These are phyloP conservation scores for Apteryx mantelli DNA, from an alignment of 2,113 vertebrate species.

Conservation along the genomic window DNA sequence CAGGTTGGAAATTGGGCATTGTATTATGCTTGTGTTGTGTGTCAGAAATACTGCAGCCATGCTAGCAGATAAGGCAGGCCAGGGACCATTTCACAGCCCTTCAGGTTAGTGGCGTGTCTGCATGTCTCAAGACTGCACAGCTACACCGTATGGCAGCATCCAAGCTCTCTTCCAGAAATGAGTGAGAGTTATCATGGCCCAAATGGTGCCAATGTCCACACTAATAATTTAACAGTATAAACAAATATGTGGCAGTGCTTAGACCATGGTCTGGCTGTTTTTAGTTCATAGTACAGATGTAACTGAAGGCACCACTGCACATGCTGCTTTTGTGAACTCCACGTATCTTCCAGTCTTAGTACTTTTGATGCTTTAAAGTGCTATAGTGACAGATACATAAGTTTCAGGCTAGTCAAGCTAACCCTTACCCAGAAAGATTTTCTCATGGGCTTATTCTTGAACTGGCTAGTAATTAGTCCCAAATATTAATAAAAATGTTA, in stretches of 20 bases:
- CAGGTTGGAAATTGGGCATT: background rate
- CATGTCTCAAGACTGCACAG: background rate
- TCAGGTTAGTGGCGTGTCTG: background rate
- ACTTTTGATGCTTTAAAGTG: background rate
- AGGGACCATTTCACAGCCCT: background rate
- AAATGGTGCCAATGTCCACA: too few species aligned
- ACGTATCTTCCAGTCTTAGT: background rate
- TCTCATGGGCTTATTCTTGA: background rate
- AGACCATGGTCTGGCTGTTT: background rate
- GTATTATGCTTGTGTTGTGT: background rate
- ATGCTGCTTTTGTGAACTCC: background rate
- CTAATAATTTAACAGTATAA: background rate
- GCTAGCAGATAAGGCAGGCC: background rate
- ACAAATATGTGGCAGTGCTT: background rate
- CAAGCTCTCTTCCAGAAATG: background rate
- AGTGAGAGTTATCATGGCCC: background rate
- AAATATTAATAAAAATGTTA: background rate
- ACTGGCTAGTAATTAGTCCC: background rate
- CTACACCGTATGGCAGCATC: background rate
- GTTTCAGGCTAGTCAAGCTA: background rate
- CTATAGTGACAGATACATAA: background rate
- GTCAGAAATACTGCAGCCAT: background rate
- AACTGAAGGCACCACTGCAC: background rate
- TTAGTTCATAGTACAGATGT: background rate
- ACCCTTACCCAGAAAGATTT: background rate